phyloP scores from a whole-genome alignment of 1,140 invertebrate species.

The Bactericera cockerelli region DNA sequence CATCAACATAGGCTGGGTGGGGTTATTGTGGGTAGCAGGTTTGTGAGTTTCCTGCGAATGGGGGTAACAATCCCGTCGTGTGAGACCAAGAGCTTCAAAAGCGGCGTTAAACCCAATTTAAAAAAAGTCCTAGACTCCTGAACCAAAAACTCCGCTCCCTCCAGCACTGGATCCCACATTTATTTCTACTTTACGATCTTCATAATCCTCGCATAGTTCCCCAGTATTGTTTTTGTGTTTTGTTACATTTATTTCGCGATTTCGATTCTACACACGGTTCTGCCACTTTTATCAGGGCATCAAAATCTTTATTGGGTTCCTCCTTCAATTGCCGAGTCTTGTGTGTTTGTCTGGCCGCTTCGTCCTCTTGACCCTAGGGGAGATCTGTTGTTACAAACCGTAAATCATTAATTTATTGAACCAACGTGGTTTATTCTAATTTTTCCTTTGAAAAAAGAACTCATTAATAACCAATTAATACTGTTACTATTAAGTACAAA shows the following conservation, averaged over 20 bases:
- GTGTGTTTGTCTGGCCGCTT: background rate
- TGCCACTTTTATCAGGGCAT: background rate
- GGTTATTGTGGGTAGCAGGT: no score
- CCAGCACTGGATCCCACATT: background rate
- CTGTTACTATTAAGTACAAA: background rate
- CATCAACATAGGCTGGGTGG: no score
- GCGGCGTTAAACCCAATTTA: no score
- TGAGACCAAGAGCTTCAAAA: no score
- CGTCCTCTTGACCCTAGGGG: background rate
- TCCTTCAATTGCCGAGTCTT: background rate
- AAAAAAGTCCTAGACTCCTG: no score
- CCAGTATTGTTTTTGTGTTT: background rate
- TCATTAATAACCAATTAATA: background rate
- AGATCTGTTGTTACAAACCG: background rate
- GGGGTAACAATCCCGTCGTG: no score
- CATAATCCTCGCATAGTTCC: background rate
- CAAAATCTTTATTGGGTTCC: constrained; percentile 7
- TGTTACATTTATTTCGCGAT: constrained; percentile 8
- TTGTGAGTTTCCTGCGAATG: no score
- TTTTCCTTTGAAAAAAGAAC: background rate
- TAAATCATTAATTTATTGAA: background rate
- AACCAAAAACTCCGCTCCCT: no score
- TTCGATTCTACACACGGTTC: background rate
- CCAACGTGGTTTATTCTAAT: no score
- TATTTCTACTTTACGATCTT: background rate